Evolutionary conservation across 2,113 vertebrate species (phyloP).

Genomic region (Cricetomys ansorgei): DNA sequence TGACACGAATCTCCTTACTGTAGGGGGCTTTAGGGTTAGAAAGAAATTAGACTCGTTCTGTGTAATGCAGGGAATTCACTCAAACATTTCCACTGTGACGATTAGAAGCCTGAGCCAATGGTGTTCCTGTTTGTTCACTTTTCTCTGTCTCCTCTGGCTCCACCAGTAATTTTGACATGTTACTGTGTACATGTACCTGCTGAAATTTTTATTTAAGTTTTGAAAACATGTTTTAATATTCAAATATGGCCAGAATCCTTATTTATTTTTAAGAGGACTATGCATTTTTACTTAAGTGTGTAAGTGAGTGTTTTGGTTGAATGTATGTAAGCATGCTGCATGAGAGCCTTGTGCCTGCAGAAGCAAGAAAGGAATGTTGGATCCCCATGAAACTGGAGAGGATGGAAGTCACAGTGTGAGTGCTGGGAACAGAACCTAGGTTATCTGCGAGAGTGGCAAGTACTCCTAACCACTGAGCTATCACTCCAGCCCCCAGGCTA

Average conservation of each 20-base stretch:
- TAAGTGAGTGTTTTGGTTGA: neutral
- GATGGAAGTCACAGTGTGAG: neutral
- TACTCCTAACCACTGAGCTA: neutral
- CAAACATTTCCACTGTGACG: constrained; percentile 16
- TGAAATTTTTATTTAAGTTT: neutral
- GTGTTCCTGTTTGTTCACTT: neutral
- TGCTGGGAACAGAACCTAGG: no score
- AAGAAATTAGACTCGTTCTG: neutral
- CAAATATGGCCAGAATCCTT: neutral
- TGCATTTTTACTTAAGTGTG: neutral
- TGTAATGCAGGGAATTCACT: neutral
- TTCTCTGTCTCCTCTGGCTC: neutral
- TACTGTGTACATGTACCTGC: neutral
- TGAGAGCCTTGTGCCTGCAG: no score
- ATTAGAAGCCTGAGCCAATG: neutral
- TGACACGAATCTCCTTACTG: neutral
- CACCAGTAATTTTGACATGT: neutral
- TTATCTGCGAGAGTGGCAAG: neutral
- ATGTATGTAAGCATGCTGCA: neutral
- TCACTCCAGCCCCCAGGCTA: no score
- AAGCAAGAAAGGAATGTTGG: neutral
- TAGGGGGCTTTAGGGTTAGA: neutral
- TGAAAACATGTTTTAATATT: neutral
- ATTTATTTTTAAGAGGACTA: neutral
- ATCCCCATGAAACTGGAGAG: neutral